Percentiles rank a stretch among this genome's conserved stretches.
Evolutionary conservation across 2,797 vertebrate genomes (phyloP).

Genomic region (Buphagus erythrorhynchus): DNA sequence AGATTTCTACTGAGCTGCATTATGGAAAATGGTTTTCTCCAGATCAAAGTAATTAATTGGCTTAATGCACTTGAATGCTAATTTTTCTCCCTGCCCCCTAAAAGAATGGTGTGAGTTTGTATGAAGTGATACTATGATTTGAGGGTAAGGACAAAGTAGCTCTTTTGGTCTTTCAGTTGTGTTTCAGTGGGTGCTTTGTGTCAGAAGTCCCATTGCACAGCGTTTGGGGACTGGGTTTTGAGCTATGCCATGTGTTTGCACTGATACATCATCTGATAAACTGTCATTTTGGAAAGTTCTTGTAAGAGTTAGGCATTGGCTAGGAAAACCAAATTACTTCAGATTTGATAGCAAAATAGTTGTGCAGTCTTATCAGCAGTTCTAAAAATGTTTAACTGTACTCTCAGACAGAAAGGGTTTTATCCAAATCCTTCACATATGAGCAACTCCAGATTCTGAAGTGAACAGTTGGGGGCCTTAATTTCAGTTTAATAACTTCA

Average conservation of each 20-base stretch:
- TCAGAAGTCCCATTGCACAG: background rate
- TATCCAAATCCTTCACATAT: background rate
- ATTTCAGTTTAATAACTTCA: background rate
- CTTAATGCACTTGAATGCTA: background rate
- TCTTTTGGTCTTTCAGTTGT: background rate
- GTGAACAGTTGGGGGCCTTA: background rate
- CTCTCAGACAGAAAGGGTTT: background rate
- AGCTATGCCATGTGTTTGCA: accelerated
- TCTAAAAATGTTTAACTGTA: background rate
- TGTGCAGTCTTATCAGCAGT: background rate
- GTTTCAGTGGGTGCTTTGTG: background rate
- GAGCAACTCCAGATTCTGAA: background rate
- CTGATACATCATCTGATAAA: background rate
- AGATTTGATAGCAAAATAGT: background rate
- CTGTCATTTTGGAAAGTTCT: background rate
- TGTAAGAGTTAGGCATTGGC: background rate
- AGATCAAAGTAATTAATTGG: background rate
- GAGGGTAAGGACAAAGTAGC: background rate
- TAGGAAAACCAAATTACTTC: background rate
- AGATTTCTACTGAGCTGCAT: background rate
- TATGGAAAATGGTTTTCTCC: background rate
- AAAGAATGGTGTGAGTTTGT: background rate
- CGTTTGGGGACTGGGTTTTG: background rate
- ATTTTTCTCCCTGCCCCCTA: background rate
- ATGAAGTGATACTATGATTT: background rate